Base-by-base conservation (phyloP, 2,797 vertebrate species). In the Neosilurus hyrtlii region DNA sequence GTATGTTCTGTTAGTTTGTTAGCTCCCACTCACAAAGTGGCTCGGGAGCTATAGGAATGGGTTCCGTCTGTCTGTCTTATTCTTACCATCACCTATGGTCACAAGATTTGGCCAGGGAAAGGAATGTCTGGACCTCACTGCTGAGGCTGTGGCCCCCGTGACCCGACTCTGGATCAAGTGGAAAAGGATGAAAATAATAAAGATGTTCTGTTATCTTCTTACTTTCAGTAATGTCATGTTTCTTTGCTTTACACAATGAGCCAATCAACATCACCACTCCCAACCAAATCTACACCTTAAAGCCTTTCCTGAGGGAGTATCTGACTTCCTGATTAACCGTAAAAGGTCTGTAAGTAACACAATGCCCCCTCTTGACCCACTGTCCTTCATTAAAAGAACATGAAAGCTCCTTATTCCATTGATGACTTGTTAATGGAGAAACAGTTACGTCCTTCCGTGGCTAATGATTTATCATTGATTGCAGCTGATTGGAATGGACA, bases 341-440 rank as follows among this genome's bases (percentile, higher is more conserved):
- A 62, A 77, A n/a, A 49, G 14, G 37, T 18, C 37, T 77, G 0
- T 49, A 77, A 49, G 59, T 9, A 14, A 59, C 15, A 61, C 24
- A 52, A 52, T 52, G 15, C 61, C 43, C 22, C 9, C 16, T 10
- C 37, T 49, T 77, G 57, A 77, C 74, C 59, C n/a, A 63, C 11
- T 62, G 57, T 77, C 59, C 75, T 77, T 75, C n/a, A 78, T 63
- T 63, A 78, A 78, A 63, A 78, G 59, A 24, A 8, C 43, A 62
- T 62, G 16, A 62, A 43, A 49, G 37, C 22, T 16, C 59, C 1
- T 62, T 9, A 16, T 49, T 63, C 57, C 35, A 49, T 62, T 18
- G 37, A 51, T n/a, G 35, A 43, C 57, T 24, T 59, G 54, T 62
- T 20, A 16, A 76, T 43, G 14, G 24, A 30, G 71, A 73, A 56